Evolutionary conservation across 53 echinoderm and acorn worm species (phyloP).

Genomic region (Echinometra lucunter): DNA sequence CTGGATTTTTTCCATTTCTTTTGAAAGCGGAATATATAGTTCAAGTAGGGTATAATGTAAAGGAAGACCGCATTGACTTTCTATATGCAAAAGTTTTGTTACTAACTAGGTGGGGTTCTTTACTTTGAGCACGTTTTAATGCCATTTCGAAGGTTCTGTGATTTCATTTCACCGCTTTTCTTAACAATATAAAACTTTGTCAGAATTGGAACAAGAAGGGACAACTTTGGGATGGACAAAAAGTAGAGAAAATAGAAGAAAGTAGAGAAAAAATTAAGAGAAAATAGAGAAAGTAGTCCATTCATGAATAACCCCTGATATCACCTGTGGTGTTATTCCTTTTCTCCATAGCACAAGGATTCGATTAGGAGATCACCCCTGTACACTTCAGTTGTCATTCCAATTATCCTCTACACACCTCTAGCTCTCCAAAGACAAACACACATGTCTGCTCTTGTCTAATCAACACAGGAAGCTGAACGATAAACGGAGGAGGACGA

Average conservation of each 20-base stretch:
- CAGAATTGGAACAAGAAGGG: slow-evolving; percentile 32
- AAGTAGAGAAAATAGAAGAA: neutral
- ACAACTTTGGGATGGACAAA: neutral
- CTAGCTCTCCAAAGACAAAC: slow-evolving; percentile 16
- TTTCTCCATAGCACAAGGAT: neutral
- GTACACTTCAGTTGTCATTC: slow-evolving; percentile 29
- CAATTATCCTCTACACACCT: slow-evolving; percentile 31
- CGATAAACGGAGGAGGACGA: neutral
- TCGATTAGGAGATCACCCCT: slow-evolving; percentile 47
- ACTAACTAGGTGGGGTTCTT: neutral
- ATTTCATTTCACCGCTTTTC: neutral
- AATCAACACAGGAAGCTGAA: slow-evolving; percentile 8
- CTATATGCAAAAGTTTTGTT: too few species aligned
- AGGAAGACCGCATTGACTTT: too few species aligned
- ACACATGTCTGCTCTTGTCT: slow-evolving; percentile 14
- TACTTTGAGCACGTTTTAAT: neutral
- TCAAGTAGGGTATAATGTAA: too few species aligned
- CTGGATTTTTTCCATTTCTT: too few species aligned
- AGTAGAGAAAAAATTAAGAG: neutral
- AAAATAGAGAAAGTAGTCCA: neutral
- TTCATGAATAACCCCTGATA: slow-evolving; percentile 32
- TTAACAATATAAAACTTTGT: neutral
- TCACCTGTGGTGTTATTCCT: neutral
- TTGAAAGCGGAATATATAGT: too few species aligned
- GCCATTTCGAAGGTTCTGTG: neutral